Conservation (phyloP, 35 echinoderm and acorn worm genomes). For the Acanthaster planci region DNA sequence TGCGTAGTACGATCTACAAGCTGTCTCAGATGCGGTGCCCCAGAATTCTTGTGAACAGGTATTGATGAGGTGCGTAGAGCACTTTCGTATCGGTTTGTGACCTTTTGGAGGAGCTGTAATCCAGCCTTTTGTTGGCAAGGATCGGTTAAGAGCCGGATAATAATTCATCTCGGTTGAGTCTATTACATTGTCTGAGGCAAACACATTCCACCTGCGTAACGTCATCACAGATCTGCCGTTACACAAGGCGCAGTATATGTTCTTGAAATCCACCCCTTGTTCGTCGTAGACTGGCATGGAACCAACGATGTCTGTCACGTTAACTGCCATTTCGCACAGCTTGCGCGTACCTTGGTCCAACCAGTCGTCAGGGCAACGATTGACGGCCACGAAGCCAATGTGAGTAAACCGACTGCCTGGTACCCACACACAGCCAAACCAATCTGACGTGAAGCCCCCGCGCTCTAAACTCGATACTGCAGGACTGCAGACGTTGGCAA, state of each 20-base stretch:
- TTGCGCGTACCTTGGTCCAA: neutral
- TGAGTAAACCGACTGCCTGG: neutral
- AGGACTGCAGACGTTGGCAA: neutral
- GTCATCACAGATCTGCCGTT: neutral
- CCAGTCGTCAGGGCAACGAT: neutral
- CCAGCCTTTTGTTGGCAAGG: neutral
- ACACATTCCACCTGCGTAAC: slow-evolving; percentile 6
- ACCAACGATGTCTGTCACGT: neutral
- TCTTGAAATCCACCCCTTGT: slow-evolving; percentile 6
- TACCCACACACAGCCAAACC: neutral
- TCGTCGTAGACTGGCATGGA: slow-evolving; percentile 16
- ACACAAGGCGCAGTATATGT: slow-evolving; percentile 35
- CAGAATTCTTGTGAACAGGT: neutral
- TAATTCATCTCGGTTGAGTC: too few relatives aligned
- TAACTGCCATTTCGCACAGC: neutral
- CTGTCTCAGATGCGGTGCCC: neutral
- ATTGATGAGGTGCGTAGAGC: neutral
- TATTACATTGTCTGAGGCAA: neutral
- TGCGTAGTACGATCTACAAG: slow-evolving; percentile 34
- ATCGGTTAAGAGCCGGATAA: neutral
- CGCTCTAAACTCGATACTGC: neutral
- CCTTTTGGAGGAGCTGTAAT: neutral
- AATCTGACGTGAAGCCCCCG: neutral
- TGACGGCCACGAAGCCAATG: neutral
- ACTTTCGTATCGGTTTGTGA: neutral